Percentiles rank a stretch among this genome's conserved stretches.
Evolutionary conservation across 2,797 vertebrate genomes (phyloP).

Genomic region (Anomalospiza imberbis): DNA sequence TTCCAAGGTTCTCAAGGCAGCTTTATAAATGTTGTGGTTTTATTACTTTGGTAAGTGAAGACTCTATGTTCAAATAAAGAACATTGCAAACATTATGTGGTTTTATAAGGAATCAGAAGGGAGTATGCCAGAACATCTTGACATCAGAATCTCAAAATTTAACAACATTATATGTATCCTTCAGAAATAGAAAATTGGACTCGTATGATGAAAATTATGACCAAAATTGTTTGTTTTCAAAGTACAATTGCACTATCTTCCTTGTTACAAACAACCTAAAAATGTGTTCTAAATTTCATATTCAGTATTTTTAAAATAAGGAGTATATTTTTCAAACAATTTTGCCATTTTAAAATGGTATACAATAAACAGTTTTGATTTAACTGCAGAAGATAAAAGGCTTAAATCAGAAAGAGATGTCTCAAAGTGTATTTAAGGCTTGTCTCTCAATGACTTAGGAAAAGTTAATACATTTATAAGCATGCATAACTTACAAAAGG

Average conservation of each 20-base stretch:
- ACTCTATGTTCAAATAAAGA: neutral
- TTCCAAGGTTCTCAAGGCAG: neutral
- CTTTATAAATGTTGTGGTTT: neutral
- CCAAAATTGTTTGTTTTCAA: neutral
- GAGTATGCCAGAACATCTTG: neutral
- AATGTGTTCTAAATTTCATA: neutral
- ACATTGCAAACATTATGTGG: neutral
- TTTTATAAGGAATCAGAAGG: neutral
- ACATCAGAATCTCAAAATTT: neutral
- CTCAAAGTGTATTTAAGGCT: neutral
- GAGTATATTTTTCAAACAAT: neutral
- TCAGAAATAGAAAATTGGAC: neutral
- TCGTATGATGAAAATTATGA: neutral
- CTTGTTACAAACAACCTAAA: neutral
- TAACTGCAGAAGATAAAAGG: neutral
- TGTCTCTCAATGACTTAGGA: neutral
- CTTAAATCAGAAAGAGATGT: neutral
- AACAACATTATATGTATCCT: neutral
- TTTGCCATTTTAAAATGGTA: neutral
- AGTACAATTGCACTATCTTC: neutral
- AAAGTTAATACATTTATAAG: neutral
- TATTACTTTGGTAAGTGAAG: conserved; percentile 12
- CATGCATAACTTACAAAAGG: neutral
- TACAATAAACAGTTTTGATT: neutral
- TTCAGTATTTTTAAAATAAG: neutral